Evolutionary conservation across 2,888 invertebrate genomes (phyloP).

Genomic region (Andrena bucephala): DNA sequence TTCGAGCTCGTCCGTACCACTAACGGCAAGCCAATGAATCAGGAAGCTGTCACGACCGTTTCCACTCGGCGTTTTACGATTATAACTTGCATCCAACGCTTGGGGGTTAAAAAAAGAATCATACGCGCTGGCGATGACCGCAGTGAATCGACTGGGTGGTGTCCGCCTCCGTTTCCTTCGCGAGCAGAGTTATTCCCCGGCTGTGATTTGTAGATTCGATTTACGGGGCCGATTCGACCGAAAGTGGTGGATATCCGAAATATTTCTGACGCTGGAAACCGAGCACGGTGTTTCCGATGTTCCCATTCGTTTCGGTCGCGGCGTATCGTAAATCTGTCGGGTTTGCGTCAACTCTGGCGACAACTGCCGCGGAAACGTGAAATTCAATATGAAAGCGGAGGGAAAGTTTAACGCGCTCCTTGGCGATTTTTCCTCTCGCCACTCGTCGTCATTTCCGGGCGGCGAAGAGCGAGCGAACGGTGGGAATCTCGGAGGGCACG

Average conservation of each 20-base stretch:
- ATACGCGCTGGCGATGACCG: neutral
- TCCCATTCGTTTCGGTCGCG: neutral
- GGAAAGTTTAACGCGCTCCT: neutral
- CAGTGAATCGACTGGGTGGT: neutral
- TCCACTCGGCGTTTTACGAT: neutral
- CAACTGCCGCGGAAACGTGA: neutral
- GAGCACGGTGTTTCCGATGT: neutral
- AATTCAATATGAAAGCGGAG: conserved; percentile 7
- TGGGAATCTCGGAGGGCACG: neutral
- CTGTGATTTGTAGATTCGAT: neutral
- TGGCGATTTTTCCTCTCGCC: neutral
- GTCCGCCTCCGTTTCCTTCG: neutral
- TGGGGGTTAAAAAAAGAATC: neutral
- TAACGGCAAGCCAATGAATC: conserved; percentile 32
- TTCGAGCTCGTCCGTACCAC: neutral
- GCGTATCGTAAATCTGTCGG: conserved; percentile 32
- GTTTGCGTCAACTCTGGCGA: neutral
- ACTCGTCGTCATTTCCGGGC: neutral
- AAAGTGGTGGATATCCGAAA: conserved; percentile 1
- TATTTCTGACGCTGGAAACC: conserved; percentile 12
- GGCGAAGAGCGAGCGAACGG: neutral
- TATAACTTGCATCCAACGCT: neutral
- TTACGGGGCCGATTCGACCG: neutral
- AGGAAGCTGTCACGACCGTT: conserved; percentile 29
- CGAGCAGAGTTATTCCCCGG: neutral